Conservation (phyloP, 2,888 invertebrate genomes). For the Tipula lateralis region DNA sequence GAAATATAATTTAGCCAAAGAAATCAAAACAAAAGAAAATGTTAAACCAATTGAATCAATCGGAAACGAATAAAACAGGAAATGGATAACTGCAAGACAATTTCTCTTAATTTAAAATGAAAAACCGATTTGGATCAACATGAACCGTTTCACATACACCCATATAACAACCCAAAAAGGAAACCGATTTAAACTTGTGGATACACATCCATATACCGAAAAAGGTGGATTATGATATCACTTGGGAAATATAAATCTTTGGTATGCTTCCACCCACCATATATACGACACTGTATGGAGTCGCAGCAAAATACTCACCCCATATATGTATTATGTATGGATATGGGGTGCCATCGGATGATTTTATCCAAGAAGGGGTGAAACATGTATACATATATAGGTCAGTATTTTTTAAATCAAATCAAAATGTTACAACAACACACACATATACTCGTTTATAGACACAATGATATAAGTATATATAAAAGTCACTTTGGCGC, state of each 20-base stretch:
- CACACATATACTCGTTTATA: too few relatives aligned
- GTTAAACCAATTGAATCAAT: conserved; percentile 19
- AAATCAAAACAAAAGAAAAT: neutral
- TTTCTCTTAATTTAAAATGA: neutral
- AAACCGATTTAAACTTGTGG: neutral
- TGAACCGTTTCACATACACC: neutral
- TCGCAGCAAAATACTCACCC: too few relatives aligned
- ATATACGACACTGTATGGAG: neutral
- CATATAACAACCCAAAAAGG: neutral
- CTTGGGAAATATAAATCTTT: neutral
- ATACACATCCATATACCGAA: neutral
- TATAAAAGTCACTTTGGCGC: neutral
- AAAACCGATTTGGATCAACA: neutral
- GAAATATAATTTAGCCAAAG: neutral
- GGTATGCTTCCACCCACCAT: neutral
- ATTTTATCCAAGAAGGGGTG: neutral
- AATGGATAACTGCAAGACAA: neutral
- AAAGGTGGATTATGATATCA: neutral
- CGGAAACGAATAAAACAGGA: neutral
- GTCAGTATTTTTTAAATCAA: conserved; percentile 4
- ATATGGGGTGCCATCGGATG: neutral
- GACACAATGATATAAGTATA: neutral
- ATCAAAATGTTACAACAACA: neutral
- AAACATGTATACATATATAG: neutral
- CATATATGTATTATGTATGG: too few relatives aligned